Conservation (phyloP, 2,888 invertebrate species). For the Strigamia transsilvanica region DNA sequence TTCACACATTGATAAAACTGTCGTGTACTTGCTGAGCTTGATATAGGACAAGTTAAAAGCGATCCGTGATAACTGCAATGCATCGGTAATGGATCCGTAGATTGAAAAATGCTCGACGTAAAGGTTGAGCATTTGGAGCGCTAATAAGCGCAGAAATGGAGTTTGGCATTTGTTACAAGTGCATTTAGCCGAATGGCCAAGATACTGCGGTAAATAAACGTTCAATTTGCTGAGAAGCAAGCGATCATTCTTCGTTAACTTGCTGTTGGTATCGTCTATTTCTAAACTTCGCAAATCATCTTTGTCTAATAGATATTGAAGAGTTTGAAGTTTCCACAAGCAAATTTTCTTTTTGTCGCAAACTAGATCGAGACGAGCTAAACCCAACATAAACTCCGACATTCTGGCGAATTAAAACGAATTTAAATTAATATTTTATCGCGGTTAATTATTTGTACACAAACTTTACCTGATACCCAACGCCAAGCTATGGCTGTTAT, state of each 20-base stretch:
- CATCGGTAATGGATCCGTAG: not conserved
- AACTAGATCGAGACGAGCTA: not conserved
- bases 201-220: not conserved
- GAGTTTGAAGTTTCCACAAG: not conserved
- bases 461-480: not conserved
- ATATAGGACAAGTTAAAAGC: not conserved
- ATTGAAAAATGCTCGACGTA: not conserved
- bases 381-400: not conserved
- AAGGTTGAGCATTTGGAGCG: not conserved
- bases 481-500: not conserved
- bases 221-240: not conserved
- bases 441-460: not conserved
- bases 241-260: not conserved
- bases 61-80: not conserved
- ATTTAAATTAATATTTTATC: not conserved
- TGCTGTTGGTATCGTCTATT: not conserved
- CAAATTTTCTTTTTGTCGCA: not conserved
- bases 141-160: not conserved
- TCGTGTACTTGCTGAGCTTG: not conserved
- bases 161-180: not conserved
- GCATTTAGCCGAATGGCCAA: not conserved
- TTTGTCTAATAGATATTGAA: not conserved
- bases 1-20: not conserved
- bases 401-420: not conserved
- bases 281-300: not conserved